Evolutionary conservation across 2,888 invertebrate genomes (phyloP), one percentile per base, ranked within the genome.

Genomic region (Meliscaeva auricollis): DNA sequence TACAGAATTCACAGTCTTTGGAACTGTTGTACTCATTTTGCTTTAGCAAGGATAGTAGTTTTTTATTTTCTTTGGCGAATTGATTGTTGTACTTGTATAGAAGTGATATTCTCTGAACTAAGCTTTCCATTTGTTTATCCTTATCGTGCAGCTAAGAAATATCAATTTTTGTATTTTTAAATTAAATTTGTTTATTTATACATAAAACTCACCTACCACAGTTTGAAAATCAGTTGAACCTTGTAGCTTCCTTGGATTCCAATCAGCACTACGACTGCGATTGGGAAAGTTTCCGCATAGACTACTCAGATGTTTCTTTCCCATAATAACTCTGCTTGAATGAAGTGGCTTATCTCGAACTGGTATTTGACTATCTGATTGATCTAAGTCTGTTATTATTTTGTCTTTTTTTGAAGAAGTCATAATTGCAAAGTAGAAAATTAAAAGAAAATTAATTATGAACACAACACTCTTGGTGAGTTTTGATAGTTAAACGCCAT

Each of bases 51-150:
- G 93, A 93, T 41, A 94, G 93, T 7, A 95, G 90, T 48, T 93
- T 92, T 78, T 94, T 94, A 87, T 95, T 95, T 89, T 95, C 95
- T 80, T 94, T 93, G 0, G 94, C 93, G 84, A 95, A 94, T 46
- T 95, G 92, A 74, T 94, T 93, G 89, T 95, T 95, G 87, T 93
- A 93, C 58, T 93, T 93, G 68, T 95, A 92, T 0, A 95, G 92
- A 0, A 93, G 92, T 84, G 93, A 93, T 0, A 95, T 90, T 89
- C 95, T 95, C 56, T 95, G 94, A 68, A 94, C 94, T 5, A 95
- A 90, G 89, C 94, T 95, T 70, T 93, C 90, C 89, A 95, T 93
- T 88, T 94, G 93, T 13, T 92, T 90, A 66, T 95, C 94, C 90
- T 94, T 95, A 88, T 94, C 94, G 70, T 94, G 93, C 64, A 95